These are phyloP conservation scores for Diachasmimorpha longicaudata DNA, from an alignment of 1,140 invertebrate species.

Conservation along the genomic window DNA sequence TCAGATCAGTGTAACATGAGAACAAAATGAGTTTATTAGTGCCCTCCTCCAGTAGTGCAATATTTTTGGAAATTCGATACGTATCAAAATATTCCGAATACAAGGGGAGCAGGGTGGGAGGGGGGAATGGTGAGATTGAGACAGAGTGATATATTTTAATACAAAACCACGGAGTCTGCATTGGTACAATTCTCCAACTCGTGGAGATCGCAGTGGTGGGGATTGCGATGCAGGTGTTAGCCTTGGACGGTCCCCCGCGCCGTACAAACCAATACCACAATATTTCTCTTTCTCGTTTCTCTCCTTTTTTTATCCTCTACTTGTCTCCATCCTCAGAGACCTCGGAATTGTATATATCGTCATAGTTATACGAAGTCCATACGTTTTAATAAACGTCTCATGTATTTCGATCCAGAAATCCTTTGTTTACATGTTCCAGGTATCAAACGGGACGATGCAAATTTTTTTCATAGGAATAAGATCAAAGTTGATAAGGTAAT, in stretches of 20 bases:
- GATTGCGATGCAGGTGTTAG: constrained; percentile 54
- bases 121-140: background rate
- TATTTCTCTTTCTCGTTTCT: constrained; percentile 4
- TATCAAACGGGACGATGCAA: background rate
- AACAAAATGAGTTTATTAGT: background rate
- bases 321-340: constrained; percentile 1
- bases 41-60: background rate
- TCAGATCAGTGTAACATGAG: background rate
- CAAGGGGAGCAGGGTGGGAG: background rate
- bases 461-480: background rate
- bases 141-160: constrained; percentile 9
- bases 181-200: constrained; percentile 43
- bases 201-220: constrained; percentile 34
- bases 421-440: background rate
- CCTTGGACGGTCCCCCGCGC: constrained; percentile 49
- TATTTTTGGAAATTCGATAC: background rate
- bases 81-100: too few relatives aligned
- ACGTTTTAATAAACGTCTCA: background rate
- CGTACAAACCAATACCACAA: constrained; percentile 44
- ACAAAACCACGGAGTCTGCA: constrained; percentile 16
- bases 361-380: background rate
- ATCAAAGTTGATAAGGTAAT: background rate
- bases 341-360: background rate
- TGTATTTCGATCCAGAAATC: background rate
- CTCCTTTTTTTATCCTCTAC: background rate